Evolutionary conservation across 1,140 invertebrate genomes (phyloP), one percentile per base, ranked within the genome.

Genomic region (Bombus pascuorum): DNA sequence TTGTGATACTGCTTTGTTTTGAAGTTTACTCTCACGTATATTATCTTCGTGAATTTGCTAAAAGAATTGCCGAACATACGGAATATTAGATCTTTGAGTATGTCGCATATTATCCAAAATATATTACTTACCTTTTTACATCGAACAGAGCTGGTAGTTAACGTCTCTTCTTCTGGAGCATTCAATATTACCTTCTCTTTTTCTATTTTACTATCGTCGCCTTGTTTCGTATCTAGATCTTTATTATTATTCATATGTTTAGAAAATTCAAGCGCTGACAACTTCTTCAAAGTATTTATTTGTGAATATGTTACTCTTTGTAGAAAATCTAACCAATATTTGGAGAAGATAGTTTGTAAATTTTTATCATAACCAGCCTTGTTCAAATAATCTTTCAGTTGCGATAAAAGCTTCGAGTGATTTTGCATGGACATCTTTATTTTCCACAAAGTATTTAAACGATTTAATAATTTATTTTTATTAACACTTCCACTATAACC

Each of bases 291-390:
- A 1, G 86, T 90, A 73, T 94, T 88, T 9, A 94, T 91, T 75
- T 93, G 93, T 0, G 92, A 90, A 32, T 94, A 94, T 0, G 94
- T 93, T 28, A 95, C 78, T 89, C 93, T 95, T 86, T 96, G 95
- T 42, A 96, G 87, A 65, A 95, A 92, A 3, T 95, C 93, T 8
- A 95, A 90, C 94, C 96, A 96, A 85, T 96, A 95, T 88, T 96
- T 96, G 75, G 94, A 95, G 12, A 96, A 77, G n/a, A 93, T 87
- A 57, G 95, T 92, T 72, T 96, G 95, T 44, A 95, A 80, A 83
- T 92, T 94, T 79, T 95, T 95, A n/a, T 96, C 95, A 44, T 92
- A 94, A 71, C 94, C 94, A 53, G 94, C 92, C 89, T 95, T 96
- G 10, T 91, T 91, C 2, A 96, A 86, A 80, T 95, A 95, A 13